phyloP scores from a whole-genome alignment of 2,113 vertebrate species.

The Pristiophorus japonicus region DNA sequence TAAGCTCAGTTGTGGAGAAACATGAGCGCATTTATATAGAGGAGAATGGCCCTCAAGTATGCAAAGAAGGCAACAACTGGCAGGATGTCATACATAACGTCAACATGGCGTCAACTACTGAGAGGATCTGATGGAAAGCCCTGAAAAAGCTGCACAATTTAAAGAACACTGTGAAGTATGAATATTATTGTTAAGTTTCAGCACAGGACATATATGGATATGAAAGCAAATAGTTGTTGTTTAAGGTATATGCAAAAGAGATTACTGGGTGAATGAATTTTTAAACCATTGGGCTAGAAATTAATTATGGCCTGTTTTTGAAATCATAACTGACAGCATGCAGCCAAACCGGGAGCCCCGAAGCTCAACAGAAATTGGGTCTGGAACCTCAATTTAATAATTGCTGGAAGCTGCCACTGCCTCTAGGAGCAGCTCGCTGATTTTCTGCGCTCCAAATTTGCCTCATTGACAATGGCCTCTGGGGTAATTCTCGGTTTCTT shows the following conservation, averaged over 20 bases:
- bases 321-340: neutral
- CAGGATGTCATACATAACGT: neutral
- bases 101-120: neutral
- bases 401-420: neutral
- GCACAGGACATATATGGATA: neutral
- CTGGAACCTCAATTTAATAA: neutral
- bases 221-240: neutral
- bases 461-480: neutral
- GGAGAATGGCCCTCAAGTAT: neutral
- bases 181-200: neutral
- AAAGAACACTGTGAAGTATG: neutral
- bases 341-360: neutral
- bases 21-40: neutral
- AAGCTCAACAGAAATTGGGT: neutral
- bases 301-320: neutral
- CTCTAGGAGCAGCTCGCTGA: neutral
- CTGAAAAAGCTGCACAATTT: neutral
- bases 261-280: neutral
- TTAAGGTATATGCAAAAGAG: neutral
- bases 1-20: neutral
- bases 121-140: neutral
- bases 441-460: neutral
- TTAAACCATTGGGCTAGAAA: neutral
- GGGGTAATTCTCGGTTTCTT: neutral
- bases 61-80: neutral